A percentile compares a stretch with the other conserved stretches of the same genome.
These are phyloP conservation scores for Hypothenemus hampei DNA, from an alignment of 1,140 invertebrate species.

Conservation along the genomic window DNA sequence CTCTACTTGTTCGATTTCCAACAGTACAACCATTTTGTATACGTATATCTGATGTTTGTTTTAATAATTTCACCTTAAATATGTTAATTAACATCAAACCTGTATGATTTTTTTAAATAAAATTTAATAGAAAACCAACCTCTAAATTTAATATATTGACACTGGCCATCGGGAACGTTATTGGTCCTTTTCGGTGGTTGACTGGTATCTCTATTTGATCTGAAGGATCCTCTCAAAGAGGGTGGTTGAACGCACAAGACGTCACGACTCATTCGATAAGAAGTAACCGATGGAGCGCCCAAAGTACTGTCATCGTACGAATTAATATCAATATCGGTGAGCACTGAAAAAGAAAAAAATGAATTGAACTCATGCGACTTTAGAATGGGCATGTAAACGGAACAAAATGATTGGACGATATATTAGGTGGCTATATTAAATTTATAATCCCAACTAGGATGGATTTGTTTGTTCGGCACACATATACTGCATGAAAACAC, in stretches of 20 bases:
- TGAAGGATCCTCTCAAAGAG: slow-evolving; percentile 38
- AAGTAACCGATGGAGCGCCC: slow-evolving; percentile 39
- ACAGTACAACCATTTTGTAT: too few relatives aligned
- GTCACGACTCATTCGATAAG: slow-evolving; percentile 40
- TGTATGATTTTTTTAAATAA: too few relatives aligned
- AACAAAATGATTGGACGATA: not conserved
- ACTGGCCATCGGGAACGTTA: slow-evolving; percentile 25
- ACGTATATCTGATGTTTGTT: too few relatives aligned
- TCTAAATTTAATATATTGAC: slow-evolving; percentile 38
- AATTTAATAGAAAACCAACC: too few relatives aligned
- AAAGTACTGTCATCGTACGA: slow-evolving; percentile 41
- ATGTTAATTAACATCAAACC: too few relatives aligned
- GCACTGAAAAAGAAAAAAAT: slow-evolving; percentile 34
- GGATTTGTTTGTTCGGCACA: not conserved
- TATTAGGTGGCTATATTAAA: not conserved
- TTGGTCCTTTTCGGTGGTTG: slow-evolving; percentile 26
- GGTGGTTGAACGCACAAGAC: slow-evolving; percentile 41
- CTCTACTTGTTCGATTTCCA: too few relatives aligned
- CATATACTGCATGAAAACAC: not conserved
- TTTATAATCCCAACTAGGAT: not conserved
- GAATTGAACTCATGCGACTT: not conserved
- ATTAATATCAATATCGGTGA: slow-evolving; percentile 43
- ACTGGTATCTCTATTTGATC: slow-evolving; percentile 34
- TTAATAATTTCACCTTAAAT: too few relatives aligned
- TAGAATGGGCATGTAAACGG: not conserved